A percentile compares a stretch with the other conserved stretches of the same genome.
These are phyloP conservation scores for Psophia crepitans DNA, from an alignment of 2,113 vertebrate genomes.

Conservation along the genomic window DNA sequence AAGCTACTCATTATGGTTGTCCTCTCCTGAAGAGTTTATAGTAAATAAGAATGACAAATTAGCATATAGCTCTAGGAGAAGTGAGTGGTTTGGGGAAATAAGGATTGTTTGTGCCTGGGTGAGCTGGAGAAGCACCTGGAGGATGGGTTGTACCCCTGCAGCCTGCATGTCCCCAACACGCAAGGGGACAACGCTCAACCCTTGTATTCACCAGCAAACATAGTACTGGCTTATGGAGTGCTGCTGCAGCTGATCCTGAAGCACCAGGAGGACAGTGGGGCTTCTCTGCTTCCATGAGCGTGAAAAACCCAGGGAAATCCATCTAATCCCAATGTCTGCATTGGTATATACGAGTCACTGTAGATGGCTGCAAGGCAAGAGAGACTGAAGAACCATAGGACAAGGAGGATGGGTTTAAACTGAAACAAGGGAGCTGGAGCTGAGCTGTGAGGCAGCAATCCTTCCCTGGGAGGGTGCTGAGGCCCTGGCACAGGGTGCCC, in stretches of 20 bases:
- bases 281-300: background rate
- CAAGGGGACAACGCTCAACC: background rate
- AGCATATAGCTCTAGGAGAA: background rate
- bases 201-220: background rate
- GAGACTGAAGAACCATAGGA: background rate
- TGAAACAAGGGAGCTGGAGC: too few relatives aligned
- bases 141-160: background rate
- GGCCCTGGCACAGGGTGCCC: too few relatives aligned
- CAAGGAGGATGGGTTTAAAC: too few relatives aligned
- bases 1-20: background rate
- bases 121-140: background rate
- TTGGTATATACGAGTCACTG: rapidly evolving
- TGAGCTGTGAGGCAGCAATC: too few relatives aligned
- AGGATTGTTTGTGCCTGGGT: background rate
- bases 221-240: rapidly evolving
- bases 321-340: background rate
- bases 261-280: rapidly evolving
- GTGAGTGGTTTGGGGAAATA: background rate
- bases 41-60: background rate
- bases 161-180: background rate
- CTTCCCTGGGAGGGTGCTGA: too few relatives aligned
- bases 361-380: background rate
- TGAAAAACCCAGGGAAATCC: background rate
- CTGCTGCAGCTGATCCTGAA: background rate
- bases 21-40: background rate